phyloP scores from a whole-genome alignment of 2,797 vertebrate species.

The Parauchenoglanis ngamensis region DNA sequence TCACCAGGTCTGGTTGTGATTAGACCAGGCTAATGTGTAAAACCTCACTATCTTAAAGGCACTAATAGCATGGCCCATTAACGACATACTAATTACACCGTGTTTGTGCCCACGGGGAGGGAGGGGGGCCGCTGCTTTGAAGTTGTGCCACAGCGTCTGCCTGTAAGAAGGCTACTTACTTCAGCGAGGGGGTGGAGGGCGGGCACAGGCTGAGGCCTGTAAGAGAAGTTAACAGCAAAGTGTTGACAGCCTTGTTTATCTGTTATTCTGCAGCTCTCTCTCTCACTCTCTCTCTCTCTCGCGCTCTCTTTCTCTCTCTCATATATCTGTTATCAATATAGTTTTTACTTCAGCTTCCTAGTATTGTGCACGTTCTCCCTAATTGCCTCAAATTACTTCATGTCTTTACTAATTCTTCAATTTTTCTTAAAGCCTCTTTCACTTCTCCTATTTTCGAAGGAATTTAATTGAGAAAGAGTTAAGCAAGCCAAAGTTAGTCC shows the following conservation, averaged over 20 bases:
- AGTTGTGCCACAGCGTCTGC: conserved; percentile 37
- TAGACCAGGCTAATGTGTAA: conserved; percentile 55
- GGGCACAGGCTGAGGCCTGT: conserved; percentile 9
- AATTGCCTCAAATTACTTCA: neutral
- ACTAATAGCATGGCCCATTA: conserved; percentile 60
- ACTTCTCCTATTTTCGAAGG: neutral
- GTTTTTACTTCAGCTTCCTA: conserved; percentile 12
- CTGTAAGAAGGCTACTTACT: conserved; percentile 40
- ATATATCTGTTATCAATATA: conserved; percentile 6
- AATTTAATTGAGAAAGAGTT: neutral
- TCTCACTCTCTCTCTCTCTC: neutral
- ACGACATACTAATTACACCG: conserved; percentile 58
- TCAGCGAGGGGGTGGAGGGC: conserved; percentile 26
- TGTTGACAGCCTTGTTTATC: conserved; percentile 17
- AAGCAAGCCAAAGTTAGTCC: neutral
- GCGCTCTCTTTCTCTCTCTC: conserved; percentile 9
- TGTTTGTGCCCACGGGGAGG: conserved; percentile 50
- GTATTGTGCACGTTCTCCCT: neutral
- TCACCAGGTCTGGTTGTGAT: conserved; percentile 53
- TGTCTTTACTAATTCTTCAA: neutral
- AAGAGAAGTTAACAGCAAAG: conserved; percentile 33
- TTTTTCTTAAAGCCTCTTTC: neutral
- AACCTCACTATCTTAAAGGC: conserved; percentile 60
- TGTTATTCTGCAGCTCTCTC: conserved; percentile 2
- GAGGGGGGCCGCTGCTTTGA: conserved; percentile 36